A percentile compares a stretch with the other conserved stretches of the same genome.
Conservation (phyloP, 2,113 vertebrate genomes). For the Microtus ochrogaster region DNA sequence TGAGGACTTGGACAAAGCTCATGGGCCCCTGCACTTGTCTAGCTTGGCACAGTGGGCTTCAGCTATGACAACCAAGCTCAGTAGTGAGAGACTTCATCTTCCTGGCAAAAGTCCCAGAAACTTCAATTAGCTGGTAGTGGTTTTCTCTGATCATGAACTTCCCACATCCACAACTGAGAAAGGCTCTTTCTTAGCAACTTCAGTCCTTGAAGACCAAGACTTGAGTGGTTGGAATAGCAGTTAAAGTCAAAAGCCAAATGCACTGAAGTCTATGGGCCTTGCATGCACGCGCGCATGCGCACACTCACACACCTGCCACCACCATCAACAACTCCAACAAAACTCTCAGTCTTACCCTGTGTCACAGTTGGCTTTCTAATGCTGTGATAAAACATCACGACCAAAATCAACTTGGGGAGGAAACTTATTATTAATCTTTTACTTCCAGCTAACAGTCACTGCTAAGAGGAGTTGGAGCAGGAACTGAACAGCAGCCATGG, state of each 20-base stretch:
- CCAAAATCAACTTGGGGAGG: neutral
- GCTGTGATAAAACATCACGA: neutral
- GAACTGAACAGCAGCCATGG: neutral
- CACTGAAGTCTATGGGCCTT: neutral
- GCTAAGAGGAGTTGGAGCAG: neutral
- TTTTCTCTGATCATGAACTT: neutral
- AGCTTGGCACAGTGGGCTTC: neutral
- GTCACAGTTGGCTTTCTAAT: neutral
- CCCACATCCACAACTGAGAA: neutral
- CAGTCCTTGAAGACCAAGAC: neutral
- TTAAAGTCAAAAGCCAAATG: neutral
- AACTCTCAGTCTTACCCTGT: neutral
- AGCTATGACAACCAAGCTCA: neutral
- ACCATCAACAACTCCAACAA: neutral
- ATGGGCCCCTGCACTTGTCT: neutral
- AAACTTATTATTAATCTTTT: neutral
- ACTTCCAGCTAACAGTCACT: neutral
- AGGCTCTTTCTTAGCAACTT: slow-evolving; percentile 22
- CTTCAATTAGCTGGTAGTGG: neutral
- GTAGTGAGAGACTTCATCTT: neutral
- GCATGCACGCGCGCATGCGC: neutral
- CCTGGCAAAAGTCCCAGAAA: neutral
- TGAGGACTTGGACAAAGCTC: neutral
- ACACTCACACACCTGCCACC: neutral
- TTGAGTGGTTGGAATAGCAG: neutral